Conservation (phyloP, 1,140 invertebrate genomes). For the Brachystomella parvula region DNA sequence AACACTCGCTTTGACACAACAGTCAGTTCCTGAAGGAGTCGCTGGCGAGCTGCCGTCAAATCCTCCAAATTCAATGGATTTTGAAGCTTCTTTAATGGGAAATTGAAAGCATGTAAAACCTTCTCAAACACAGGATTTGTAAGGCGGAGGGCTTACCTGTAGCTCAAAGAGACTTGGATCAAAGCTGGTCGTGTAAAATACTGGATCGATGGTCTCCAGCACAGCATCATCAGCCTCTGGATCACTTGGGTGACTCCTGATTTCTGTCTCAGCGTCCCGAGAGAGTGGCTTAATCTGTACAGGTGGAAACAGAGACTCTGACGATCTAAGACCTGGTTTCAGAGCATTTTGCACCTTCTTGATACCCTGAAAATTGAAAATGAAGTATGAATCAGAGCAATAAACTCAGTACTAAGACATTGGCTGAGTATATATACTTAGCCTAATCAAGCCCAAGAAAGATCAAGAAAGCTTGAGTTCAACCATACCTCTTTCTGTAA, state of each 20-base stretch:
- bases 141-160: conserved; percentile 44
- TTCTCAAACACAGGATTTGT: not conserved
- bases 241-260: conserved; percentile 40
- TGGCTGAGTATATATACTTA: too few relatives aligned
- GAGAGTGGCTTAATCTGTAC: conserved; percentile 30
- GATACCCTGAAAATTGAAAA: conserved; percentile 23
- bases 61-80: conserved; percentile 54
- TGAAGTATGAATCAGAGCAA: not conserved
- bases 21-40: conserved; percentile 62
- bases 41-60: conserved; percentile 58
- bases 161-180: conserved; percentile 62
- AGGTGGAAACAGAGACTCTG: conserved; percentile 20
- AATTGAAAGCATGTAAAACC: conserved; percentile 2
- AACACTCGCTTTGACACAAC: conserved; percentile 86
- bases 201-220: conserved; percentile 59
- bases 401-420: conserved; percentile 7
- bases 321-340: conserved; percentile 13
- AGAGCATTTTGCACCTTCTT: conserved; percentile 35
- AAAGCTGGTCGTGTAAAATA: conserved; percentile 57
- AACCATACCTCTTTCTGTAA: conserved; percentile 35
- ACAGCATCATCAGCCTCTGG: conserved; percentile 64
- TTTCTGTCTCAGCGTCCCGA: conserved; percentile 36
- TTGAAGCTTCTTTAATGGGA: conserved; percentile 52
- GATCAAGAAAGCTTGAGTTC: too few relatives aligned
- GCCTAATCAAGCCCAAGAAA: not conserved